Conservation (phyloP, 1,140 invertebrate species). For the Gryllus bimaculatus region DNA sequence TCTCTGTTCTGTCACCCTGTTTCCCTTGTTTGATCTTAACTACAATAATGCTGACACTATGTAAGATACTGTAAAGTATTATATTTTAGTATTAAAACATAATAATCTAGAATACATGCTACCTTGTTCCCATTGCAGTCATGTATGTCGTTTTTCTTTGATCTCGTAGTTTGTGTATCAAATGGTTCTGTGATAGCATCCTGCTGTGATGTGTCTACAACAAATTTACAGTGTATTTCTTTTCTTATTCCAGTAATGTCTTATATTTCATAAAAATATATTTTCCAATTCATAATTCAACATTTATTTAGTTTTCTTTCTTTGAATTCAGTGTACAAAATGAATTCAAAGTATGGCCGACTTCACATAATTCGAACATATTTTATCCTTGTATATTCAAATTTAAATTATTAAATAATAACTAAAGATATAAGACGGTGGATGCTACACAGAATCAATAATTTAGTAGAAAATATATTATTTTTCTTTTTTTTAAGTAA, state of each 20-base stretch:
- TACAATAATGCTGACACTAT: constrained; percentile 1
- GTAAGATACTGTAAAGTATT: constrained; percentile 5
- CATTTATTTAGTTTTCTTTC: no score
- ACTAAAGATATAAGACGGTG: background rate
- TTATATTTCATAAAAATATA: no score
- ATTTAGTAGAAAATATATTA: background rate
- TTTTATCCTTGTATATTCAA: no score
- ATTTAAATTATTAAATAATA: no score
- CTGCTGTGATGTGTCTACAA: no score
- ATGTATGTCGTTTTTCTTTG: constrained; percentile 5
- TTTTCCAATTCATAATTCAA: no score
- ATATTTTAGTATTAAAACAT: constrained; percentile 6
- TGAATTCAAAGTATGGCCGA: no score
- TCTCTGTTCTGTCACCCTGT: background rate
- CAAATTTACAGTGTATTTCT: no score
- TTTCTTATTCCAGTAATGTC: no score
- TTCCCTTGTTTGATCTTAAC: background rate
- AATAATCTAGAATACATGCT: background rate
- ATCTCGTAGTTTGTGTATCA: background rate
- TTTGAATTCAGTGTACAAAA: no score
- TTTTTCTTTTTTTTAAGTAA: background rate
- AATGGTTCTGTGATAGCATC: background rate
- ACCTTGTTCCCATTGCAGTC: constrained; percentile 3
- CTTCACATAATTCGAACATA: no score
- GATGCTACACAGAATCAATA: background rate